Conservation (phyloP, 2,888 invertebrate genomes). For the Caradrina kadenii region DNA sequence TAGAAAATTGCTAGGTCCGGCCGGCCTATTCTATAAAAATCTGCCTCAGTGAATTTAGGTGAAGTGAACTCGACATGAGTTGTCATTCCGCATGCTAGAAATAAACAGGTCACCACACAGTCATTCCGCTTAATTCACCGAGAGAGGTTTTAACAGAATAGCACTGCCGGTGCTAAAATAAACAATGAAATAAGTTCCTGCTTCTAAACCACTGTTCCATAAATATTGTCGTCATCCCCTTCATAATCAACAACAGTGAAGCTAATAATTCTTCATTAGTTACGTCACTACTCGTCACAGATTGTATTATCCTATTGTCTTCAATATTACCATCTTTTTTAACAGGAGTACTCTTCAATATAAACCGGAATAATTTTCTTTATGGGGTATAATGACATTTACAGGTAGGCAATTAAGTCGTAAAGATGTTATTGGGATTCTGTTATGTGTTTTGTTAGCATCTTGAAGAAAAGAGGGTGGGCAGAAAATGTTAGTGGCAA, state of each 20-base stretch:
- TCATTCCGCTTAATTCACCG: not conserved
- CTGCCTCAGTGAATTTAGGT: too few relatives aligned
- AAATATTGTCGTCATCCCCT: slow-evolving; percentile 20
- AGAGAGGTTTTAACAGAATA: not conserved
- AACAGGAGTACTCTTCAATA: slow-evolving; percentile 24
- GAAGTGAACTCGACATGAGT: too few relatives aligned
- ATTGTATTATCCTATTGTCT: slow-evolving; percentile 9
- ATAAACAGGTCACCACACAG: not conserved
- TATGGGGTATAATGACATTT: slow-evolving; percentile 39
- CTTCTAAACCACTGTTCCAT: slow-evolving; percentile 24
- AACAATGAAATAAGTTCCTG: not conserved
- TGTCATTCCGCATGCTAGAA: too few relatives aligned
- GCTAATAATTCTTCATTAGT: slow-evolving; percentile 41
- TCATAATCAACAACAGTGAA: slow-evolving; percentile 24
- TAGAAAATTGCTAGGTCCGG: not conserved
- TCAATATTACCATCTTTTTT: slow-evolving; percentile 25
- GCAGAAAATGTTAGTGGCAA: slow-evolving; percentile 39
- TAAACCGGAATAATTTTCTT: slow-evolving; percentile 33
- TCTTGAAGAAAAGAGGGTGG: slow-evolving; percentile 37
- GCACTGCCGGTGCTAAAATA: not conserved
- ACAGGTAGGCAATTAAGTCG: slow-evolving; percentile 54
- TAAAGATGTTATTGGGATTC: slow-evolving; percentile 38
- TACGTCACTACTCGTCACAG: slow-evolving; percentile 43
- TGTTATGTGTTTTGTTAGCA: slow-evolving; percentile 30
- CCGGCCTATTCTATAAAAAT: too few relatives aligned